These are phyloP conservation scores for Malurus leucopterus DNA, from an alignment of 2,797 vertebrate genomes.

Conservation along the genomic window DNA sequence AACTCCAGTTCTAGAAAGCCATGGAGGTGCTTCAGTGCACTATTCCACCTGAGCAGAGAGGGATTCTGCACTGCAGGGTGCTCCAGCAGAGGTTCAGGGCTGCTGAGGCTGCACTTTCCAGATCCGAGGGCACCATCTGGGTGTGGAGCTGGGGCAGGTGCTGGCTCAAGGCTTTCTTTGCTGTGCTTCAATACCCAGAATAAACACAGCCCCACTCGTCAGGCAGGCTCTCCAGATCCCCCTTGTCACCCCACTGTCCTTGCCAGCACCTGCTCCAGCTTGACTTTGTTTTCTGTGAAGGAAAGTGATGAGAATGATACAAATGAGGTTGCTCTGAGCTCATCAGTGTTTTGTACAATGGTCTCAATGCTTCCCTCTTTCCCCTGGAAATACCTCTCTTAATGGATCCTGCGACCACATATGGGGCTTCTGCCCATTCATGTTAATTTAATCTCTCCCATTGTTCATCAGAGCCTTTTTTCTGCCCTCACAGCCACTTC, in stretches of 20 bases:
- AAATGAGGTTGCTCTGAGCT: conserved; percentile 14
- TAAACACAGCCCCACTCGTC: background rate
- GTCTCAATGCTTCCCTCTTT: conserved; percentile 14
- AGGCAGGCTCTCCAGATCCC: background rate
- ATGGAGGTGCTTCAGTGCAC: background rate
- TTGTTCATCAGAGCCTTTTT: conserved; percentile 48
- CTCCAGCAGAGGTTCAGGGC: background rate
- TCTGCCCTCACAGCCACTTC: conserved; percentile 43
- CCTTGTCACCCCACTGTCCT: background rate
- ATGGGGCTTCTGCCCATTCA: conserved; percentile 49
- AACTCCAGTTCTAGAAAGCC: background rate
- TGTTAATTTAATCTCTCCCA: conserved; percentile 45
- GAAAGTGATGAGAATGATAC: conserved; percentile 8
- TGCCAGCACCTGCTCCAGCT: conserved; percentile 40
- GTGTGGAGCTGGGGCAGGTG: conserved; percentile 19
- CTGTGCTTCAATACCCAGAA: background rate
- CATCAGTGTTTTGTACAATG: conserved; percentile 17
- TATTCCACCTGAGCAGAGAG: background rate
- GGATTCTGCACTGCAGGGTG: background rate
- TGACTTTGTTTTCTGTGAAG: conserved; percentile 35
- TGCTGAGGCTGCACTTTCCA: background rate
- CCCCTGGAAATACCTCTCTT: conserved; percentile 35
- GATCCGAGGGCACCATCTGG: conserved; percentile 33
- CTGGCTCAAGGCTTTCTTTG: conserved; percentile 38
- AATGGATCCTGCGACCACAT: background rate